Base-by-base conservation (phyloP, 2,113 vertebrate species). In the Aegithalos caudatus region DNA sequence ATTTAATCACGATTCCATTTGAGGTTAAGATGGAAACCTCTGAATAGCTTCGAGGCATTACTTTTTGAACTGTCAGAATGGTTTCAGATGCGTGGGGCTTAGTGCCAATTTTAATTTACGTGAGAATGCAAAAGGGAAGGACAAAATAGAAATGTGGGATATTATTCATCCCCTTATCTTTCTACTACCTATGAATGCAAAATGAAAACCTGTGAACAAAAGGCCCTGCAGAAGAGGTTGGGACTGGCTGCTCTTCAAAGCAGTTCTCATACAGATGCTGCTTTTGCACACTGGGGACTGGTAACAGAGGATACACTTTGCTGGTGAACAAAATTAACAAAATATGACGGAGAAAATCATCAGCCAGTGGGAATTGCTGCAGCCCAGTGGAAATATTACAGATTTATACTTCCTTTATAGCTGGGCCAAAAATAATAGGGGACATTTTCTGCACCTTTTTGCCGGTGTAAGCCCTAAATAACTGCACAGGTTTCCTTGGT, bases 51-150 rank as follows among this genome's bases (percentile, higher is more conserved):
- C 9, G 12, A 92, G 93, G 85, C 85, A 96, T 80, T 94, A 88
- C 76, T 57, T 96, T 95, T 51, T 81, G 77, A 95, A 77, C 95
- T 96, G 95, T 94, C 94, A 97, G 89, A 88, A 72, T 53, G 56
- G 48, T 66, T 96, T 95, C 86, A 81, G 83, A 72, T 72, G 81
- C 73, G 57, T 7, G 31, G 74, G 66, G 81, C 62, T 92, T 86
- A 70, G 78, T 95, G 94, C 90, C 92, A 97, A 91, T 94, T 96
- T 96, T 96, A 95, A 95, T 97, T 93, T 95, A 81, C 72, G 60
- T 91, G 93, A 88, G 48, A 60, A 86, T 29, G 72, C 60, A 47
- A 95, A 77, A 95, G 90, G 51, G 81, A 96, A 91, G 78, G 77
- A 92, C 48, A 29, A 79, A 93, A 92, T 21, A 87, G 66, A 88